A percentile compares a stretch with the other conserved stretches of the same genome.
phyloP scores from a whole-genome alignment of 2,113 vertebrate genomes.

The Pteronura brasiliensis region DNA sequence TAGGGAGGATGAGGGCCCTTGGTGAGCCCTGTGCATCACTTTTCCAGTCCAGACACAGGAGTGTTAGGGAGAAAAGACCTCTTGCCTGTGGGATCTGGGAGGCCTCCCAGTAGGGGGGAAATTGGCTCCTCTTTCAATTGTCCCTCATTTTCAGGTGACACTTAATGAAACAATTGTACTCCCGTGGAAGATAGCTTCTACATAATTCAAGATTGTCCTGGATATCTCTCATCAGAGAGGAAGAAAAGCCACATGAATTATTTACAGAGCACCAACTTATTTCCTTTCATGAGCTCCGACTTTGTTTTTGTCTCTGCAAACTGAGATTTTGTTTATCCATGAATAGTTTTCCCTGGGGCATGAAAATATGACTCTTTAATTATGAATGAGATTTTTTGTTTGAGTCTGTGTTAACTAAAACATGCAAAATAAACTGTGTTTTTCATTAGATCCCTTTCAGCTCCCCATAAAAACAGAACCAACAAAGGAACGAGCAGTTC shows the following conservation, averaged over 20 bases:
- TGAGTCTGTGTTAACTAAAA: constrained; percentile 65
- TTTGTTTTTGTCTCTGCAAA: constrained; percentile 72
- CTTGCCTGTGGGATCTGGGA: neutral
- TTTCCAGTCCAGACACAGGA: neutral
- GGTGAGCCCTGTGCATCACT: accelerated
- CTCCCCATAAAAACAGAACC: constrained; percentile 81
- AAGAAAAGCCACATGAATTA: constrained; percentile 65
- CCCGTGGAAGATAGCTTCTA: constrained; percentile 57
- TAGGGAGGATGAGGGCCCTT: neutral
- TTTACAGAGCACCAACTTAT: constrained; percentile 64
- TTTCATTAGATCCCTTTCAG: constrained; percentile 84
- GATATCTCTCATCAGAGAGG: constrained; percentile 56
- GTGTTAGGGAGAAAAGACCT: neutral
- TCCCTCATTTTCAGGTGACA: constrained; percentile 17
- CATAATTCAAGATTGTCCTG: constrained; percentile 67
- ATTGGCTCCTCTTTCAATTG: neutral
- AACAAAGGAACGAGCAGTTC: constrained; percentile 73
- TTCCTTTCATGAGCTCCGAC: constrained; percentile 68
- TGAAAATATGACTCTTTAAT: constrained; percentile 69
- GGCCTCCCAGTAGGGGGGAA: neutral
- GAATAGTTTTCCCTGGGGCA: constrained; percentile 64
- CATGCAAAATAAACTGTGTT: constrained; percentile 69
- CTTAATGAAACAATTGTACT: constrained; percentile 25
- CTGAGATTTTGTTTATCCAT: constrained; percentile 71
- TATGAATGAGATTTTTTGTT: constrained; percentile 70